Evolutionary conservation across 2,888 invertebrate genomes (phyloP), one percentile per base, ranked within the genome.

Genomic region (Drosophila subquinaria): DNA sequence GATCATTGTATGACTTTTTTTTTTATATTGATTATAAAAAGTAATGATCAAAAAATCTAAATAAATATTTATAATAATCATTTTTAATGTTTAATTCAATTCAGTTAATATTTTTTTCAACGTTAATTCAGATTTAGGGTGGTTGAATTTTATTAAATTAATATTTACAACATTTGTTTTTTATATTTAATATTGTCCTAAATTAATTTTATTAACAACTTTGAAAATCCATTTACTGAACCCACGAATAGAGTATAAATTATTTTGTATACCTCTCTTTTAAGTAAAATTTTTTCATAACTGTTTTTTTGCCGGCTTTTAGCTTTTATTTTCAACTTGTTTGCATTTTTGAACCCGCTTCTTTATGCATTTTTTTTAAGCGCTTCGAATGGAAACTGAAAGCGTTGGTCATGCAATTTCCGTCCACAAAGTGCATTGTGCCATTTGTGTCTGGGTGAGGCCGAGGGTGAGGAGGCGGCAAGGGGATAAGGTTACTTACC

Each of bases 321-420:
- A 13, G 9, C 4, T 50, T 4, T 13, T 59, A 43, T 50, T 42
- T 47, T 48, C 5, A 42, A 42, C 17, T 23, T 55, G 51, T 53
- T 65, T 59, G 62, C 38, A 59, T 68, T 68, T 65, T 69, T 62
- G 52, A 48, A 48, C 48, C 57, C 33, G 66, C 43, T 52, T 10
- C 36, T 27, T 17, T 59, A n/a, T 51, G 11, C 13, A 20, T 45
- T 56, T 57, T 57, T 66, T 57, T 36, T 42, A 23, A 64, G 48
- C 45, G 13, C 27, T 38, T 35, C 51, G 65, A 52, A 52, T 52
- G 51, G 56, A 70, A 75, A 75, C 61, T 56, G 63, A 81, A 81
- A 81, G 69, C 79, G 65, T 71, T 72, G 67, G 71, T 73, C 80
- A 80, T 81, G 80, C 79, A 81, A 80, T 75, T 69, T 72, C 77